Evolutionary conservation across 2,888 invertebrate species (phyloP).

Genomic region (Horisme vitalbata): DNA sequence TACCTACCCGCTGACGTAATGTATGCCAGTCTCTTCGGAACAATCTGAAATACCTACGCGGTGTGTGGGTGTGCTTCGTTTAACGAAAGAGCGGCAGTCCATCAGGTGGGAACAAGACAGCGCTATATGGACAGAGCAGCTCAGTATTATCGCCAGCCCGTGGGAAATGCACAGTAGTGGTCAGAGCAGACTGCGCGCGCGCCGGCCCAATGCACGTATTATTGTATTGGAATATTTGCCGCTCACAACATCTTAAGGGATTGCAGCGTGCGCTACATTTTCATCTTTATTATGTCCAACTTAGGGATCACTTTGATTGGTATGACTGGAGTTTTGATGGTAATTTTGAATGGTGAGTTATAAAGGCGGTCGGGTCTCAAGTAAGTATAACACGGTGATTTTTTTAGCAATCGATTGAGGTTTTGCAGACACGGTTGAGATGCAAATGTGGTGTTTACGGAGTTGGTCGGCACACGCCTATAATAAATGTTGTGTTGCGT

Average conservation of each 20-base stretch:
- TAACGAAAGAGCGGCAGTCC: slow-evolving; percentile 81
- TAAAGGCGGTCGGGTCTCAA: slow-evolving; percentile 63
- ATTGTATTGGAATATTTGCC: slow-evolving; percentile 74
- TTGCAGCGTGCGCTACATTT: slow-evolving; percentile 29
- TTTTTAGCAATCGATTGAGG: slow-evolving; percentile 81
- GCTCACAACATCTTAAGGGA: slow-evolving; percentile 59
- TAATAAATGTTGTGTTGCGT: slow-evolving; percentile 56
- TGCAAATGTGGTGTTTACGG: slow-evolving; percentile 77
- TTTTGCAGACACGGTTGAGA: slow-evolving; percentile 70
- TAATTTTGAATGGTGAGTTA: slow-evolving; percentile 41
- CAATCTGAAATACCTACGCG: slow-evolving; percentile 80
- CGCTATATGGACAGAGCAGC: slow-evolving; percentile 59
- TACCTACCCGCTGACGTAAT: slow-evolving; percentile 65
- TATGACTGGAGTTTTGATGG: slow-evolving; percentile 36
- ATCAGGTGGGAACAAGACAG: slow-evolving; percentile 66
- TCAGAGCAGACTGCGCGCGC: slow-evolving; percentile 81
- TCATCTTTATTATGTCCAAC: slow-evolving; percentile 36
- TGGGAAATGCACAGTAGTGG: slow-evolving; percentile 84
- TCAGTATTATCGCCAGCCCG: slow-evolving; percentile 67
- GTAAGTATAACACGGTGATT: slow-evolving; percentile 75
- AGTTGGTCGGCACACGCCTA: slow-evolving; percentile 72
- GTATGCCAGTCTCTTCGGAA: slow-evolving; percentile 74
- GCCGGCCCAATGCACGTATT: slow-evolving; percentile 82
- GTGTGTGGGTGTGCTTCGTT: slow-evolving; percentile 83
- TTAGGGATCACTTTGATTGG: slow-evolving; percentile 42